Evolutionary conservation across 2,113 vertebrate genomes (phyloP), one percentile per base, ranked within the genome.

Genomic region (Malurus elegans): DNA sequence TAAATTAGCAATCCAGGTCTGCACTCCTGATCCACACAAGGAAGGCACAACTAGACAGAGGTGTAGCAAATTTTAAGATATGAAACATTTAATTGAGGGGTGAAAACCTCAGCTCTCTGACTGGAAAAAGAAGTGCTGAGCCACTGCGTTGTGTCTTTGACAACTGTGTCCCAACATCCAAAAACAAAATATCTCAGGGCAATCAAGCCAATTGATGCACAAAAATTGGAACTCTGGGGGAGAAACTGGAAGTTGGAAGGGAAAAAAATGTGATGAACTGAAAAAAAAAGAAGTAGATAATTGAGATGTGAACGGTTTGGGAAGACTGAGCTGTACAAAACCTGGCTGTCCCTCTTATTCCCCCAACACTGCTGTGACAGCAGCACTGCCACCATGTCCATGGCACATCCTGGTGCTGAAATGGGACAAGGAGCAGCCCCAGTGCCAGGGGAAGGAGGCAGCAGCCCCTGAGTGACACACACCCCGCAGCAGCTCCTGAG

Each of bases 81-180:
- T 6, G 10, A 82, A 79, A 45, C 7, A 11, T 40, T 40, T n/a
- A 78, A 80, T 13, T 0, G 1, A 40, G 44, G 25, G 12, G 24
- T 60, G 28, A 25, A 56, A 79, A 38, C 25, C 11, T 73, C 44
- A 14, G 31, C 71, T 72, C 34, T 31, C 11, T 67, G 80, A 14
- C 10, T 51, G 69, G 8, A 60, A 64, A 66, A 8, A 18, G 16
- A 12, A 48, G 12, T 5, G 5, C 8, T 44, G 51, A 76, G 34
- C 38, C 44, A 14, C 34, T 23, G 4, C 9, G 7, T 1, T 31
- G 28, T 44, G 17, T 20, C 28, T 76, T 48, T 51, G 20, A 48
- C 26, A 62, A 4, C 23, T 6, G 1, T 36, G 17, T 28, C 54
- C 32, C 1, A 1, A 21, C 17, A 76, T 20, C 58, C 3, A 1